phyloP scores from a whole-genome alignment of 1,140 invertebrate species.

The Schlechtendalia chinensis region DNA sequence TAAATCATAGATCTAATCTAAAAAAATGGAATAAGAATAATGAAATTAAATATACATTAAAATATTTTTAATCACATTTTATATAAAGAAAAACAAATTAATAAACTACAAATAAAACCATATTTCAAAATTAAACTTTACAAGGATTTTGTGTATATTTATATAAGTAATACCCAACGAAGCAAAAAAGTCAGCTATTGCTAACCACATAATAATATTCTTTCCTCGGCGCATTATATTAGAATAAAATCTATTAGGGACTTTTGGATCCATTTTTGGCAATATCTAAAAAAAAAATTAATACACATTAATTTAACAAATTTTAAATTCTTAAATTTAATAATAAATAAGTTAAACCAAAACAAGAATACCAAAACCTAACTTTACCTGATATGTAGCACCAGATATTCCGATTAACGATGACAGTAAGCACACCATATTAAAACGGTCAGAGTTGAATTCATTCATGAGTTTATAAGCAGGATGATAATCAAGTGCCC shows the following conservation, averaged over 20 bases:
- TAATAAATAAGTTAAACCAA: conserved; percentile 51
- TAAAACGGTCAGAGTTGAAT: conserved; percentile 52
- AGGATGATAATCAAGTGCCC: conserved; percentile 46
- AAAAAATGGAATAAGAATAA: no score
- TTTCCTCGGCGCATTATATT: conserved; percentile 64
- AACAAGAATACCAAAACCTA: conserved; percentile 65
- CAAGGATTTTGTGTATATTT: no score
- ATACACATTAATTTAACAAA: no score
- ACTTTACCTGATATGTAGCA: conserved; percentile 67
- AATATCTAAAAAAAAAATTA: conserved; percentile 58
- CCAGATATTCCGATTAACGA: conserved; percentile 59
- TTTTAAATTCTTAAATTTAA: no score
- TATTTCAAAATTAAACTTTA: no score
- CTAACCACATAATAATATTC: conserved; percentile 74
- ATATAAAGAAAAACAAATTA: background rate
- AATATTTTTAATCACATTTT: background rate
- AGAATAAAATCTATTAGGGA: conserved; percentile 59
- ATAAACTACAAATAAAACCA: no score
- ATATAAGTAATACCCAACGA: conserved; percentile 62
- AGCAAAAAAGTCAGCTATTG: conserved; percentile 73
- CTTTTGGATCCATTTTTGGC: conserved; percentile 57
- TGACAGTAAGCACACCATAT: conserved; percentile 51
- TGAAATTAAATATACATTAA: no score
- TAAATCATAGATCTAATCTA: no score
- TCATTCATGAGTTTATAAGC: conserved; percentile 51